These are phyloP conservation scores for Choloepus hoffmanni DNA, from an alignment of 2,113 vertebrate genomes.

Conservation along the genomic window DNA sequence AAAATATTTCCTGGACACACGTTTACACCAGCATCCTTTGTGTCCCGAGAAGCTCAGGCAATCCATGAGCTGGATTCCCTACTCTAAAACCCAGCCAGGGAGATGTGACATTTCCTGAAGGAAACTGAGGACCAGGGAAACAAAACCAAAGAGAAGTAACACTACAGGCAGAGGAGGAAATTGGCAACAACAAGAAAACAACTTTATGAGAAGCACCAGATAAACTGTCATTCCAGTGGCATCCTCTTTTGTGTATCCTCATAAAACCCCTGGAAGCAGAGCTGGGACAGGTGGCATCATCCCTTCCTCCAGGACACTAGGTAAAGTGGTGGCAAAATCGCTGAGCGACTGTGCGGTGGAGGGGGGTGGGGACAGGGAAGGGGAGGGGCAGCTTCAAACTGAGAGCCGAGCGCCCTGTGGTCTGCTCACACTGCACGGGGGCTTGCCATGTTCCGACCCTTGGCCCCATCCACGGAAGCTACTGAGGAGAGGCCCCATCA, in stretches of 20 bases:
- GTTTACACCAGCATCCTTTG: neutral
- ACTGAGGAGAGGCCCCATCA: neutral
- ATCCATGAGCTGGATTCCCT: neutral
- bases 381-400: neutral
- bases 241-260: neutral
- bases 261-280: neutral
- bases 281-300: neutral
- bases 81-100: neutral
- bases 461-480: neutral
- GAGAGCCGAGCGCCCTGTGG: neutral
- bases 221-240: neutral
- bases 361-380: neutral
- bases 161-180: neutral
- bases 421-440: neutral
- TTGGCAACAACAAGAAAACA: neutral
- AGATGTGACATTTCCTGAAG: neutral
- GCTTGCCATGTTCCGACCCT: neutral
- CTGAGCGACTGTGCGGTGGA: fast-evolving
- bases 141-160: neutral
- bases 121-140: neutral
- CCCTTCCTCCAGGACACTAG: neutral
- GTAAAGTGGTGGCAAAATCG: neutral
- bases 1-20: neutral
- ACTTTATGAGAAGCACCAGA: neutral
- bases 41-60: neutral